phyloP scores from a whole-genome alignment of 2,797 vertebrate species.

The Acanthiza pusilla region DNA sequence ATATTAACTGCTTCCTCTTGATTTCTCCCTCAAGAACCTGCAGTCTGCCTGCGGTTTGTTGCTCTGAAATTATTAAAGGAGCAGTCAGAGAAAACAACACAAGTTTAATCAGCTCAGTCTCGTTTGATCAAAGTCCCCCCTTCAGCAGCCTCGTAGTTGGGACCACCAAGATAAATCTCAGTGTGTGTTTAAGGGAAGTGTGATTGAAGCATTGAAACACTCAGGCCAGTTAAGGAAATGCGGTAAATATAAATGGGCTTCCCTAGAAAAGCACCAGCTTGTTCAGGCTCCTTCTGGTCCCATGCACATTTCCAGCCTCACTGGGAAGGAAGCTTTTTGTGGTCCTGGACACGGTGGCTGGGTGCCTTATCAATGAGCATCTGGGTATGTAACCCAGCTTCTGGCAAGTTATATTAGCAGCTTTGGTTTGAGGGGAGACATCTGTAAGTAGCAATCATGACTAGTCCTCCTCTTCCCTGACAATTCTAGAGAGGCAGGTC shows the following conservation, averaged over 20 bases:
- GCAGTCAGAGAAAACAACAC: neutral
- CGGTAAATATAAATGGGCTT: neutral
- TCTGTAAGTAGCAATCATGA: neutral
- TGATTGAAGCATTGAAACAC: neutral
- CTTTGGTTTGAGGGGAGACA: neutral
- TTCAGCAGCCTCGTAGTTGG: neutral
- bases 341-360: accelerated
- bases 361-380: neutral
- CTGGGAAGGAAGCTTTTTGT: neutral
- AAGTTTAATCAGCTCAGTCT: neutral
- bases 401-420: neutral
- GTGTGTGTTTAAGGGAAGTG: neutral
- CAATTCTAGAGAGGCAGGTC: neutral
- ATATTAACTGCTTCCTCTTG: neutral
- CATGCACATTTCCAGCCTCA: accelerated
- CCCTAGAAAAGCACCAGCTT: neutral
- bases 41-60: neutral
- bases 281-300: neutral
- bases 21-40: slow-evolving; percentile 7
- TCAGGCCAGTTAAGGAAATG: neutral
- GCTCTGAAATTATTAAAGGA: slow-evolving; percentile 15
- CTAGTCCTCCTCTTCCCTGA: neutral
- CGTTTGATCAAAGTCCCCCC: neutral
- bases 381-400: neutral
- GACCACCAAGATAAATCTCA: neutral